Conservation (phyloP, 2,113 vertebrate genomes). For the Tetrao urogallus region DNA sequence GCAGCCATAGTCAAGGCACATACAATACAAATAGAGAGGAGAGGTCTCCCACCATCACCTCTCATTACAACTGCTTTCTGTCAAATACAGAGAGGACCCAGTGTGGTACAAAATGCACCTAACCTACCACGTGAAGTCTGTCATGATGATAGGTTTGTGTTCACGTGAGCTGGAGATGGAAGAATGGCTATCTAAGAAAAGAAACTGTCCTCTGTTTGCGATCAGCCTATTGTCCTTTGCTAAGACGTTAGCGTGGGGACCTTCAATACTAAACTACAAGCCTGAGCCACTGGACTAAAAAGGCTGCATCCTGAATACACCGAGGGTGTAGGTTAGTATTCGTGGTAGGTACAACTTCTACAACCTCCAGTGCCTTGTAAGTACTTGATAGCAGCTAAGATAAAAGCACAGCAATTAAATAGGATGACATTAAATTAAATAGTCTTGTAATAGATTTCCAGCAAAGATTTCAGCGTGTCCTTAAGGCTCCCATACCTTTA, state of each 20-base stretch:
- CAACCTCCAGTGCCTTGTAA: neutral
- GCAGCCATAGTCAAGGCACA: neutral
- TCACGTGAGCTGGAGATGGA: accelerated
- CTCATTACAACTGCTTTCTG: neutral
- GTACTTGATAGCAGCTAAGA: neutral
- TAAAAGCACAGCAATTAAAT: neutral
- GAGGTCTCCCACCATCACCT: neutral
- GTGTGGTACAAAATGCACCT: neutral
- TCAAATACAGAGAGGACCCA: accelerated
- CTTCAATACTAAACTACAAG: neutral
- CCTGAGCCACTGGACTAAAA: neutral
- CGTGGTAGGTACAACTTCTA: neutral
- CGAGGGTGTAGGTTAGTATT: neutral
- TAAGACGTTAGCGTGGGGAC: neutral
- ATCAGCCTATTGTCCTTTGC: neutral
- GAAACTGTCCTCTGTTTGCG: neutral
- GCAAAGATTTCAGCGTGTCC: neutral
- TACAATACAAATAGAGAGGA: accelerated
- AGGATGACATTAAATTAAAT: neutral
- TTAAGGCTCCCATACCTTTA: neutral
- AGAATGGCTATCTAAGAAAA: neutral
- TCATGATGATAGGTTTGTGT: neutral
- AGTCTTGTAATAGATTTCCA: neutral
- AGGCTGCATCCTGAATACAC: accelerated
- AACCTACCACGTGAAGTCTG: accelerated